phyloP scores from a whole-genome alignment of 2,113 vertebrate species.

The Amphiprion ocellaris region DNA sequence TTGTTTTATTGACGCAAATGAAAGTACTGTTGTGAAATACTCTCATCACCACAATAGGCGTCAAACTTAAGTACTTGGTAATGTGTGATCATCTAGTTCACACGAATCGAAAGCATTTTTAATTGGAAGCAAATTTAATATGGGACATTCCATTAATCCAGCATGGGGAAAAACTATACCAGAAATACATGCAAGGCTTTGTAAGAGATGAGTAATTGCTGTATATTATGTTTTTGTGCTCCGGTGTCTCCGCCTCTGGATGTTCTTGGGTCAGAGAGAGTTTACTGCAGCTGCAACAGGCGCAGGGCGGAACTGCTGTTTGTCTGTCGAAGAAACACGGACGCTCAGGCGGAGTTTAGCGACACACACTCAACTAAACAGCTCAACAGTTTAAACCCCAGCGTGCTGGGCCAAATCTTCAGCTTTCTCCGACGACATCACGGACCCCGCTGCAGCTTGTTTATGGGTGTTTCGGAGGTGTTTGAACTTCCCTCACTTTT shows the following conservation, averaged over 20 bases:
- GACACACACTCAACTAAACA: conserved; percentile 39
- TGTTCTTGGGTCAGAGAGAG: conserved; percentile 76
- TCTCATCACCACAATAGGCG: too few species aligned
- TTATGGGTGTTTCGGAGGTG: conserved; percentile 53
- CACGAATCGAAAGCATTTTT: too few species aligned
- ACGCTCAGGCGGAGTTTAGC: conserved; percentile 48
- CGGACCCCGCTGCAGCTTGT: conserved; percentile 45
- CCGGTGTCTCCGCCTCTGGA: conserved; percentile 70
- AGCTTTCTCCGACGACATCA: conserved; percentile 5
- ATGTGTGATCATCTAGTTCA: too few species aligned
- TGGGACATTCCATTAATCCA: too few species aligned
- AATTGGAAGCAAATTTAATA: too few species aligned
- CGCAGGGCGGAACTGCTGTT: conserved; percentile 78
- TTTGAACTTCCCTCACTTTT: conserved; percentile 74
- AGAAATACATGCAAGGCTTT: too few species aligned
- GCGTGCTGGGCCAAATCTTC: conserved; percentile 4
- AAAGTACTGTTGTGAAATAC: too few species aligned
- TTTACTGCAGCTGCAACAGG: conserved; percentile 76
- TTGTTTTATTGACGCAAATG: too few species aligned
- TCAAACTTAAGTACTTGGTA: too few species aligned
- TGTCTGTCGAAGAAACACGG: conserved; percentile 60
- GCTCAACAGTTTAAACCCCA: conserved; percentile 35
- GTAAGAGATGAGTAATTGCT: not conserved
- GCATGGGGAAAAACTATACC: too few species aligned
- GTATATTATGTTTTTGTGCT: conserved; percentile 21